Evolutionary conservation across 2,888 invertebrate species (phyloP), one percentile per base, ranked within the genome.

Genomic region (Escarpia spicata): DNA sequence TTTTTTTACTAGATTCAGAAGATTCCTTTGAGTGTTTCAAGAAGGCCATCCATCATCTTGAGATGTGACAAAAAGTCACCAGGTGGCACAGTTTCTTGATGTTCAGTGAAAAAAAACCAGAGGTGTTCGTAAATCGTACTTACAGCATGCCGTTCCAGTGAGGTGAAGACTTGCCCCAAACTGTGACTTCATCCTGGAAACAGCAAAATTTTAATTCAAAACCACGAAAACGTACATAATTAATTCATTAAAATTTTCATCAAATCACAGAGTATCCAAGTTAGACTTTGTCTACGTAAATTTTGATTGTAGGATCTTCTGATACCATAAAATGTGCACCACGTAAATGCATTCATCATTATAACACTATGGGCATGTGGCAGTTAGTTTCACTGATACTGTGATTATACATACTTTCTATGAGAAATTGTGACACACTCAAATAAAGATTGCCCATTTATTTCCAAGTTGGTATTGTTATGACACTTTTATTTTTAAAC

Each of bases 111-210:
- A 91, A 60, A 43, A 58, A 44, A 0, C 9, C 10, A 52, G n/a
- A 91, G n/a, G 26, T 75, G 75, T 75, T 75, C 2, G n/a, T n/a
- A 75, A 75, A 58, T 90, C 8, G 52, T 91, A 94, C 94, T 93
- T 92, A 94, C 94, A 94, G 90, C 58, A 92, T 93, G 45, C 94
- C 94, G 91, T 93, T 94, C 94, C 94, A 94, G 44, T 94, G 93
- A 6, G 94, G 94, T 6, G 94, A 94, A 12, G 92, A 44, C 90
- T 93, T 94, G 44, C 92, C 93, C 93, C 93, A 94, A 43, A 94
- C 94, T 15, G 93, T 93, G 8, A 93, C 94, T 37, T 94, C 94
- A 91, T 93, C 93, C 94, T 94, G 92, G 26, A 92, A 93, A 90
- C 43, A 3, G 19, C 19, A 26, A 75, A 26, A 19, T 6, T 75